Evolutionary conservation across 2,797 vertebrate species (phyloP).

Genomic region (Poeciliopsis paucimaculata): DNA sequence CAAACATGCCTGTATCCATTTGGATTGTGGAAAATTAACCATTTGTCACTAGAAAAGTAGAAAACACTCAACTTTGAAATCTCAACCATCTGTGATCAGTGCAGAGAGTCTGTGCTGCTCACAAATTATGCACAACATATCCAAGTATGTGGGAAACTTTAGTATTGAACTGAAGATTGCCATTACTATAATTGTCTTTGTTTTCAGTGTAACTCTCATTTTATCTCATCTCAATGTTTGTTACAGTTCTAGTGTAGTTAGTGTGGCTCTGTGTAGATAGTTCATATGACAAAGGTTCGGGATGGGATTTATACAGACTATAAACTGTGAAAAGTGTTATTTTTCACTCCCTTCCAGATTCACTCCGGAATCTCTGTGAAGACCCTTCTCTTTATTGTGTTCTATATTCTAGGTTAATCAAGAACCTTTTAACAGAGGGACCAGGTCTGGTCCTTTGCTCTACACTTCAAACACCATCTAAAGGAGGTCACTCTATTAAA

Average conservation of each 20-base stretch:
- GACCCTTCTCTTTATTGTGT: not conserved
- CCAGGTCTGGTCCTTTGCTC: not conserved
- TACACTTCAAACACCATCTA: conserved; percentile 22
- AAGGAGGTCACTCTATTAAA: conserved; percentile 76
- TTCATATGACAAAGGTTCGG: not conserved
- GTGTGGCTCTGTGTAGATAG: not conserved
- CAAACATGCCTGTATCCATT: too few species aligned
- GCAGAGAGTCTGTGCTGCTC: too few species aligned
- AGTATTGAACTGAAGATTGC: not conserved
- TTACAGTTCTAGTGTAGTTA: not conserved
- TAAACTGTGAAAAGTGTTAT: not conserved
- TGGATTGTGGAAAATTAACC: too few species aligned
- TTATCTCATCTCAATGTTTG: not conserved
- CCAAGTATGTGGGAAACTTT: not conserved
- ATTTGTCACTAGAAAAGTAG: too few species aligned
- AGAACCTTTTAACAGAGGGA: not conserved
- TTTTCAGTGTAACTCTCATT: not conserved
- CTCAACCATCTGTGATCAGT: too few species aligned
- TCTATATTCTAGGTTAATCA: conserved; percentile 1
- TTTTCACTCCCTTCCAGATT: too few species aligned
- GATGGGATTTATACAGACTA: not conserved
- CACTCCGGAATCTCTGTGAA: not conserved
- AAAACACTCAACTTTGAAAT: too few species aligned
- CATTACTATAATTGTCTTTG: not conserved
- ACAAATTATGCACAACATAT: too few species aligned